Percentiles rank a stretch among this genome's conserved stretches.
phyloP scores from a whole-genome alignment of 1,140 invertebrate genomes.

The Temnothorax longispinosus region DNA sequence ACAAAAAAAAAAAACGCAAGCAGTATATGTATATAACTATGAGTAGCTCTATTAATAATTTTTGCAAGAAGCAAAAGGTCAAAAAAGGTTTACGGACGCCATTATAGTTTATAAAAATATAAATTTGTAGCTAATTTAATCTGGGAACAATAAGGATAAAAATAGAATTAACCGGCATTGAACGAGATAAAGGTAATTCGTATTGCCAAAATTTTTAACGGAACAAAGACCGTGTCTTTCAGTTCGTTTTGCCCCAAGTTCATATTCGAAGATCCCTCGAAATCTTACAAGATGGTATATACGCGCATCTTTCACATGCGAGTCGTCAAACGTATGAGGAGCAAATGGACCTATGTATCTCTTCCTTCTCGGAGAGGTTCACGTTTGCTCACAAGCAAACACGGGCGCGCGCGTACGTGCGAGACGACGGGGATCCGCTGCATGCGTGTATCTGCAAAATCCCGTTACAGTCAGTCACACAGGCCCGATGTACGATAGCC shows the following conservation, averaged over 20 bases:
- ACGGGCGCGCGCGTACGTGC: conserved; percentile 23
- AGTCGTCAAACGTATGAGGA: conserved; percentile 6
- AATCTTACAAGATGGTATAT: neutral
- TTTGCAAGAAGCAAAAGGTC: conserved; percentile 20
- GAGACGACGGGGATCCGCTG: conserved; percentile 21
- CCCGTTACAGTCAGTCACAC: conserved; percentile 67
- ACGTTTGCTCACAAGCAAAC: conserved; percentile 26
- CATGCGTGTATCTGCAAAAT: conserved; percentile 65
- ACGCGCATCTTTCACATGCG: neutral
- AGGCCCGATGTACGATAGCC: conserved; percentile 34
- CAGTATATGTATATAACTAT: neutral
- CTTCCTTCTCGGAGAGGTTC: conserved; percentile 9
- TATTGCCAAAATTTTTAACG: neutral
- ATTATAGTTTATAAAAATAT: conserved; percentile 33
- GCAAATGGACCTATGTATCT: conserved; percentile 28
- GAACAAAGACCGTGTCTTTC: neutral
- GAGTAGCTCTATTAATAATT: conserved; percentile 38
- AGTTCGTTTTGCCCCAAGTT: neutral
- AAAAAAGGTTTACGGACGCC: neutral
- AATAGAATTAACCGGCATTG: neutral
- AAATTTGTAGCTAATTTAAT: neutral
- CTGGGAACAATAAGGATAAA: neutral
- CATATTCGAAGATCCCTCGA: neutral
- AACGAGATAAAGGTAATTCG: neutral
- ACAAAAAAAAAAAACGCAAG: neutral